phyloP scores from a whole-genome alignment of 2,888 invertebrate species.

The Cactoblastis cactorum region DNA sequence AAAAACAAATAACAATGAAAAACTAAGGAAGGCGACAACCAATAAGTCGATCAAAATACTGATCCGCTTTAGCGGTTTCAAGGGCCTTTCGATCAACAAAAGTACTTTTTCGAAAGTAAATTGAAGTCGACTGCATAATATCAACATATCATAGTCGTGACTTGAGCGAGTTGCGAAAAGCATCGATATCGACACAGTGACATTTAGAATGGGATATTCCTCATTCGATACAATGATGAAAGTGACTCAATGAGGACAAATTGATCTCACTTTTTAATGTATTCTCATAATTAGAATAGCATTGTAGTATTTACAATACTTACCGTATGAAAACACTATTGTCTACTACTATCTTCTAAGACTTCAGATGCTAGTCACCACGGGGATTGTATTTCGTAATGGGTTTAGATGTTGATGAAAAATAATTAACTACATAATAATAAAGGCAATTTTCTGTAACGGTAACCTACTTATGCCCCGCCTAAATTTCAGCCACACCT shows the following conservation, averaged over 20 bases:
- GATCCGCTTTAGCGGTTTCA: no score
- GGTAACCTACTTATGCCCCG: constrained; percentile 36
- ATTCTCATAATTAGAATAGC: not conserved
- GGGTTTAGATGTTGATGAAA: not conserved
- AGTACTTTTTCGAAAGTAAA: not conserved
- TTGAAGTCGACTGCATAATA: not conserved
- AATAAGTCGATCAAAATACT: no score
- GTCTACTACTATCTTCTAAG: no score
- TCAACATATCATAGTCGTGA: constrained; percentile 15
- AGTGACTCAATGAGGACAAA: constrained; percentile 18
- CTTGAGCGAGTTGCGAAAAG: constrained; percentile 16
- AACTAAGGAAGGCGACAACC: no score
- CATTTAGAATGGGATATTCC: constrained; percentile 22
- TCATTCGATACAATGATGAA: constrained; percentile 25
- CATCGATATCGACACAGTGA: constrained; percentile 15
- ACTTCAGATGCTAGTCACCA: no score
- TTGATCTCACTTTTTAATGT: not conserved
- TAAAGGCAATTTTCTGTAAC: constrained; percentile 20
- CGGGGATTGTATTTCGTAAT: no score
- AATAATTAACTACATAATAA: not conserved
- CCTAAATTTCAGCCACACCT: constrained; percentile 27
- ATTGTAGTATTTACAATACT: no score
- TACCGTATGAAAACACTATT: no score
- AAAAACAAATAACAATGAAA: no score
- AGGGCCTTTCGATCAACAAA: no score